Evolutionary conservation across 1,140 invertebrate species (phyloP).

Genomic region (Trichomalopsis sarcophagae): DNA sequence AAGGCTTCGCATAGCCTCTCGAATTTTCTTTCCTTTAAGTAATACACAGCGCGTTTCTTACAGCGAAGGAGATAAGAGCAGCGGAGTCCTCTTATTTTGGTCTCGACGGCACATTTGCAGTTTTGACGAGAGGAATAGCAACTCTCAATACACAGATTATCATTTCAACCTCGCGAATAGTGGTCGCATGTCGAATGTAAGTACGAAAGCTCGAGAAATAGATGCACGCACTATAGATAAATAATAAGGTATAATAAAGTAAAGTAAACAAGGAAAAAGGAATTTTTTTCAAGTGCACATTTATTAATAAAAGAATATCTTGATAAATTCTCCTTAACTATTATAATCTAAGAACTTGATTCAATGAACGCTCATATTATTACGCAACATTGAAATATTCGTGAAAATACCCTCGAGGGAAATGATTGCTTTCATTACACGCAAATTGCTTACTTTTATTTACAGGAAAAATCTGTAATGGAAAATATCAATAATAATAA

Average conservation of each 20-base stretch:
- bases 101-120: background rate
- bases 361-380: background rate
- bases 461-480: background rate
- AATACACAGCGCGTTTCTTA: background rate
- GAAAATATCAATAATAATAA: background rate
- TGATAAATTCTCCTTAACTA: constrained; percentile 20
- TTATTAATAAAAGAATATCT: constrained; percentile 33
- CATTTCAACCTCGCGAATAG: background rate
- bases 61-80: background rate
- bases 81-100: background rate
- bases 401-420: constrained; percentile 3
- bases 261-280: constrained; percentile 1
- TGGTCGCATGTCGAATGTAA: background rate
- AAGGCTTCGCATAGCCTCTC: constrained; percentile 56
- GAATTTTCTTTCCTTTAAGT: background rate
- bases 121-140: constrained; percentile 10
- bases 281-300: constrained; percentile 6
- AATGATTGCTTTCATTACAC: constrained; percentile 36
- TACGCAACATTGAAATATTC: constrained; percentile 20
- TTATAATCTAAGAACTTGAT: constrained; percentile 6
- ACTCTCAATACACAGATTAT: background rate
- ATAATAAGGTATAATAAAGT: background rate
- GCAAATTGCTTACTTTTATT: constrained; percentile 28
- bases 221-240: no score
- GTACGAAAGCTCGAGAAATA: background rate